Evolutionary conservation across 1,140 invertebrate species (phyloP).

Genomic region (Drosophila melanogaster): Release_6_plus_ISO1_MT NT_033777.3:12384001-12384500

Average conservation of each 20-base stretch:
- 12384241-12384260: slow-evolving; percentile 53
- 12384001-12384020: neutral
- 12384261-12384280: slow-evolving; percentile 65
- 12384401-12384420: slow-evolving; percentile 85
- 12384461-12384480: slow-evolving; percentile 86
- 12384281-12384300: slow-evolving; percentile 5
- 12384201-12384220: slow-evolving; percentile 26
- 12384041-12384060: neutral
- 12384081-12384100: too few species aligned
- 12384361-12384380: slow-evolving; percentile 83
- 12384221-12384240: slow-evolving; percentile 56
- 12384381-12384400: slow-evolving; percentile 82
- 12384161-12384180: neutral
- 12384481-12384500: slow-evolving; percentile 85
- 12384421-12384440: slow-evolving; percentile 87
- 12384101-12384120: too few species aligned
- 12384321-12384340: slow-evolving; percentile 40
- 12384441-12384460: slow-evolving; percentile 86
- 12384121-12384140: too few species aligned
- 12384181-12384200: neutral
- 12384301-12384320: slow-evolving; percentile 13
- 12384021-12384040: too few species aligned
- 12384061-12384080: neutral
- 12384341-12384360: slow-evolving; percentile 66
- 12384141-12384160: neutral